Evolutionary conservation across 2,113 vertebrate genomes (phyloP), one percentile per base, ranked within the genome.

Genomic region (Lipotes vexillifer): DNA sequence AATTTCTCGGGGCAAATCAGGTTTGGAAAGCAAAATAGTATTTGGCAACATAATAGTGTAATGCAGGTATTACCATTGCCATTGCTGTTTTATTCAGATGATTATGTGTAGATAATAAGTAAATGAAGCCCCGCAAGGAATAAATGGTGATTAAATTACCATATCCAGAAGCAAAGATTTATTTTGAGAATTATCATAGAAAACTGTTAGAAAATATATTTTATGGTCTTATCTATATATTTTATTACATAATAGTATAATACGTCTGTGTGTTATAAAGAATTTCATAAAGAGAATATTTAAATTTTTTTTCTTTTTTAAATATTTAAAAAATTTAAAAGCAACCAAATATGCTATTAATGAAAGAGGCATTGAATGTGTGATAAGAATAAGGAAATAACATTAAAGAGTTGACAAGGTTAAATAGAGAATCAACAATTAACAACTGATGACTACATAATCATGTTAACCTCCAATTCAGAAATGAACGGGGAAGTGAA

Each of bases 21-120:
- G 3, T 92, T 93, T 94, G 17, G n/a, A 65, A 68, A 93, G 21
- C 27, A 94, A 87, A 90, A 83, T 72, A 44, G 46, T 88, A 13
- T 74, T 89, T 92, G 23, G 17, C 59, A 85, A 44, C 27, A n/a
- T 72, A 85, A 61, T 59, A 49, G 49, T 85, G 9, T 49, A 93
- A 69, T 68, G 71, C 31, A 66, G 17, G n/a, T 90, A 87, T 65
- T 86, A 66, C 10, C 83, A 63, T 21, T 52, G 46, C 49, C 68
- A 90, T 83, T 52, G 8, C 33, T 80, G 3, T 88, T 93, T 94
- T 81, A 65, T 88, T 96, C 55, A 68, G 66, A 85, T 92, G 69
- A 92, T 83, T 84, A 74, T 94, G 29, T 88, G 3, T 66, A 95
- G 66, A 95, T 90, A 93, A 93, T 87, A 97, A 88, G 93, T 93